Base-by-base conservation (phyloP, 2,888 invertebrate genomes). In the Machimus atricapillus region DNA sequence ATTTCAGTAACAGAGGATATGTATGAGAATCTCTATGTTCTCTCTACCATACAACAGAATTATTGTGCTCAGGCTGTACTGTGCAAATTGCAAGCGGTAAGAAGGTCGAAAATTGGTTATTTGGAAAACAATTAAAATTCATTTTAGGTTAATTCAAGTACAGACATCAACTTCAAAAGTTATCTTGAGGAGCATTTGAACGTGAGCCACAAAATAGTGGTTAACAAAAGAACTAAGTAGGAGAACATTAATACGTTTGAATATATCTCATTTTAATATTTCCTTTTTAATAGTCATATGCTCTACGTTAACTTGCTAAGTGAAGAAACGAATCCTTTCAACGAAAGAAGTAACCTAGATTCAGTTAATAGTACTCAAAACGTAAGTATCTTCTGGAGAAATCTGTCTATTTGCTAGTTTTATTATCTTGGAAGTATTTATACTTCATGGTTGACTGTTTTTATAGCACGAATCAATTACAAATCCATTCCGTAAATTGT, bases 71-170 rank as follows among this genome's bases (percentile, higher is more conserved):
- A 87, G 85, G 88, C 88, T 37, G 74, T 87, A 43, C 40, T 88
- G 19, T 88, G 88, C 58, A 87, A 88, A 87, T 46, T 88, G 56
- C 79, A 86, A 43, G 78, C 86, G 43, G 88, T 88, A 87, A 76
- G 1, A 43, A 40, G 0, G 14, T 43, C 0, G 8, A 43, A 43
- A 43, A 14, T 43, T 43, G 43, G 12, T 43, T 12, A 14, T 52
- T 52, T 46, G 58, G 7, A n/a, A 58, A 66, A 9, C 9, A 37
- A 37, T 31, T 23, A 23, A 56, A 56, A 58, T 14, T n/a, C 52
- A 14, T 34, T 85, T 82, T n/a, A 86, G 86, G 85, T 86, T 8
- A 78, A 83, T 66, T 58, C 14, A 2, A 56, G 34, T n/a, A 6
- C 56, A 14, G 73, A 86, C 16, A 74, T 86, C 14, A 58, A 86